Evolutionary conservation across 1,140 invertebrate species (phyloP), one percentile per base, ranked within the genome.

Genomic region (Grapholita molesta): DNA sequence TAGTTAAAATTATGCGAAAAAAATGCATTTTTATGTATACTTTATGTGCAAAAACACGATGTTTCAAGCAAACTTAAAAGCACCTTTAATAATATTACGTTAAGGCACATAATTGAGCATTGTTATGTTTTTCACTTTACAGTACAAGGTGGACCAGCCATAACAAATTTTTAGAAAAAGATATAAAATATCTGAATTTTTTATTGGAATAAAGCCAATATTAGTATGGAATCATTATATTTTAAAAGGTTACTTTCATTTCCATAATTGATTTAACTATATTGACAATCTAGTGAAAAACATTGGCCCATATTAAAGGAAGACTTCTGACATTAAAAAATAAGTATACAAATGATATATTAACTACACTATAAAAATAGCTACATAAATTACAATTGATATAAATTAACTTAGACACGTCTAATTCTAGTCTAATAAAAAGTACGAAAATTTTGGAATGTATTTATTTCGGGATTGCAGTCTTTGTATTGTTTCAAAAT

Each of bases 391-490:
- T 71, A 73, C 73, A 77, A 71, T 73, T 78, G 79, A 79, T 82
- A 85, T 85, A 85, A 83, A 82, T 85, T 83, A 83, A 75, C 74
- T 75, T 76, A 67, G 57, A 67, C 75, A 78, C 53, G 69, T 70
- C 73, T 68, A 65, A 73, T 70, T 66, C 42, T 74, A 71, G 65
- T 33, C 76, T 57, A 66, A 69, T 68, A 75, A 72, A 24, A 78
- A 74, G 71, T 67, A 74, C 76, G 57, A 64, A n/a, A 70, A 76
- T 77, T 83, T 77, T 85, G 83, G 83, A 86, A 85, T 86, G 83
- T 82, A 69, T 76, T 9, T 73, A 74, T 71, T 71, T 48, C 42
- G 15, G 42, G 66, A 61, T 73, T 72, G 71, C 84, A 84, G 84
- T 86, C 84, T 86, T 85, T 76, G n/a, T 53, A 65, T 35, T 33